Conservation (phyloP, 2,113 vertebrate species). For the Saguinus midas region DNA sequence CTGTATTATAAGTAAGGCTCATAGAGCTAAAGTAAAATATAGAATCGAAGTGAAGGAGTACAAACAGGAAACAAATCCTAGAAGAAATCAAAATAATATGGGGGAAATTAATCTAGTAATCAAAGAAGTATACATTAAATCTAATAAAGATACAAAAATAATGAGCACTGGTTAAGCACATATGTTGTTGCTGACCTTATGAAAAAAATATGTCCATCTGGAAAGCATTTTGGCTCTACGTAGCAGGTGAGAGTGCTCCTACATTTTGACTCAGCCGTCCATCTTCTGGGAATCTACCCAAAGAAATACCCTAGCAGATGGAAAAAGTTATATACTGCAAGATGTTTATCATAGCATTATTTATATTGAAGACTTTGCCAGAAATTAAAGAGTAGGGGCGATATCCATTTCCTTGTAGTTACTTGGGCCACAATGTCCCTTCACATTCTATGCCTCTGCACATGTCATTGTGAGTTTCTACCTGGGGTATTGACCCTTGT, state of each 20-base stretch:
- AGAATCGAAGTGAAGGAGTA: not conserved
- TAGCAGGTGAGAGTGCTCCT: not conserved
- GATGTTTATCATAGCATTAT: slow-evolving; percentile 16
- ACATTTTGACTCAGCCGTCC: slow-evolving; percentile 35
- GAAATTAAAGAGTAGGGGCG: not conserved
- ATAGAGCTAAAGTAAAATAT: not conserved
- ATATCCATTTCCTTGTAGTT: not conserved
- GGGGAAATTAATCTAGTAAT: not conserved
- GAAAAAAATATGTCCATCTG: not conserved
- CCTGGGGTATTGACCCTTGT: not conserved
- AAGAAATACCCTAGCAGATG: slow-evolving; percentile 47
- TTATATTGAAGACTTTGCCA: slow-evolving; percentile 22
- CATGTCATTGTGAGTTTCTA: not conserved
- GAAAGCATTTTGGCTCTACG: not conserved
- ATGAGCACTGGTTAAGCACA: not conserved
- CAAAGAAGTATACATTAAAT: slow-evolving; percentile 2
- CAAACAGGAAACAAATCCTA: slow-evolving; percentile 9
- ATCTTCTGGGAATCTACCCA: slow-evolving; percentile 57
- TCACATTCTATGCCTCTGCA: not conserved
- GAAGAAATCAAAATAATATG: not conserved
- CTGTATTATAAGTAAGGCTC: not conserved
- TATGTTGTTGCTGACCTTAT: not conserved
- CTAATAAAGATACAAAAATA: not conserved
- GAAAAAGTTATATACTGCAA: slow-evolving; percentile 3
- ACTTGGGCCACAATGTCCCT: not conserved